A percentile compares a stretch with the other conserved stretches of the same genome.
Conservation (phyloP, 2,888 invertebrate species). For the Anoncus sp. region DNA sequence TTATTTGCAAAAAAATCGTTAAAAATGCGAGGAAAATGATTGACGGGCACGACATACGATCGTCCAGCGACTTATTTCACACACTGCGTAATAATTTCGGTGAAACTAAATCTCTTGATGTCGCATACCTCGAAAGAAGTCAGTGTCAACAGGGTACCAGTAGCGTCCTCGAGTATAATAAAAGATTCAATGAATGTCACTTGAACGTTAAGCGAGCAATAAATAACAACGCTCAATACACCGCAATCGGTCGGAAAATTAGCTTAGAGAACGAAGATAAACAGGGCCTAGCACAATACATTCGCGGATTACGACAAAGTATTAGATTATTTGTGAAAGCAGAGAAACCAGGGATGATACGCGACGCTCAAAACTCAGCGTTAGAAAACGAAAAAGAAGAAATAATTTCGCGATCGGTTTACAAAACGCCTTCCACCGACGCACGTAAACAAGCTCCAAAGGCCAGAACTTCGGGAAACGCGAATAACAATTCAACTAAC, state of each 20-base stretch:
- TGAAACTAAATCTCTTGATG: constrained; percentile 33
- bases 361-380: constrained; percentile 35
- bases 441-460: too few relatives aligned
- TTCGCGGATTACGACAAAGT: constrained; percentile 11
- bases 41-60: constrained; percentile 39
- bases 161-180: constrained; percentile 26
- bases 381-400: constrained; percentile 44
- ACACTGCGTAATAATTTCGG: constrained; percentile 33
- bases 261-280: constrained; percentile 44
- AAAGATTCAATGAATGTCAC: constrained; percentile 37
- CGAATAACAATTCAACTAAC: too few relatives aligned
- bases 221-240: constrained; percentile 5
- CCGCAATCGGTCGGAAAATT: background rate
- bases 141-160: constrained; percentile 40
- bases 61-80: constrained; percentile 35
- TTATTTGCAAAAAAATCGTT: constrained; percentile 44
- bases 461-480: too few relatives aligned
- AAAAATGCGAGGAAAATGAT: constrained; percentile 33
- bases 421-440: too few relatives aligned
- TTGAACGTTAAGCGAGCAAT: constrained; percentile 38
- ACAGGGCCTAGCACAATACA: constrained; percentile 22
- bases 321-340: constrained; percentile 44
- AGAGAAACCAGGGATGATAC: constrained; percentile 21
- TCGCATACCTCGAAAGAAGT: constrained; percentile 37
- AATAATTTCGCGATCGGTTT: background rate